Conservation (phyloP, 2,888 invertebrate genomes). For the Perizoma affinitatum region DNA sequence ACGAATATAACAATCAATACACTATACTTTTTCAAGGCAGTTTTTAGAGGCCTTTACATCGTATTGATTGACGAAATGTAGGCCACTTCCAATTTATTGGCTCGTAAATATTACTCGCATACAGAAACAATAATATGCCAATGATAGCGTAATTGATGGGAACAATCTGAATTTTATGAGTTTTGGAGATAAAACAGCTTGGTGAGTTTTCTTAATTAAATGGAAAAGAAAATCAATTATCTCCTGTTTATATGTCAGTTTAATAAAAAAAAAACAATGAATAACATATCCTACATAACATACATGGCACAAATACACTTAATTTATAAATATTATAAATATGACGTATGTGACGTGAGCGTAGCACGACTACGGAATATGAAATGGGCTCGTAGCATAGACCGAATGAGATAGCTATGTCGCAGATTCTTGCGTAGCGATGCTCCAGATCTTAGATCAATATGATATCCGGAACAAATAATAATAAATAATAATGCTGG, state of each 20-base stretch:
- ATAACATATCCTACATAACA: too few species aligned
- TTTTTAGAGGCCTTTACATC: conserved; percentile 52
- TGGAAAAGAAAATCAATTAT: neutral
- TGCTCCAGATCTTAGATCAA: conserved; percentile 7
- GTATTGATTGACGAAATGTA: conserved; percentile 71
- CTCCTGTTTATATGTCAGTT: neutral
- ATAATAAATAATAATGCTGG: too few species aligned
- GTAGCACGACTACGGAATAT: conserved; percentile 30
- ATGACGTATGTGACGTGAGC: conserved; percentile 10
- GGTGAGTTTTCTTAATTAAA: conserved; percentile 9
- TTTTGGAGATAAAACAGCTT: conserved; percentile 11
- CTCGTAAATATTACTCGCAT: conserved; percentile 64
- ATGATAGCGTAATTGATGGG: conserved; percentile 42
- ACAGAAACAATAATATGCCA: conserved; percentile 48
- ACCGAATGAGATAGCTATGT: conserved; percentile 2
- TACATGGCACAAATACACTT: neutral
- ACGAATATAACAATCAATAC: conserved; percentile 48
- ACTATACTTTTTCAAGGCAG: conserved; percentile 49
- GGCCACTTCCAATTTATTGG: conserved; percentile 63
- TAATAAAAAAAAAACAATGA: neutral
- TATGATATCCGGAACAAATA: too few species aligned
- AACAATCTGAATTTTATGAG: conserved; percentile 29
- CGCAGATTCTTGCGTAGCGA: too few species aligned
- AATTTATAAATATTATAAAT: conserved; percentile 9
- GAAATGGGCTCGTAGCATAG: conserved; percentile 18